Conservation (phyloP, 1,140 invertebrate species). For the Paracyclopina nana region DNA sequence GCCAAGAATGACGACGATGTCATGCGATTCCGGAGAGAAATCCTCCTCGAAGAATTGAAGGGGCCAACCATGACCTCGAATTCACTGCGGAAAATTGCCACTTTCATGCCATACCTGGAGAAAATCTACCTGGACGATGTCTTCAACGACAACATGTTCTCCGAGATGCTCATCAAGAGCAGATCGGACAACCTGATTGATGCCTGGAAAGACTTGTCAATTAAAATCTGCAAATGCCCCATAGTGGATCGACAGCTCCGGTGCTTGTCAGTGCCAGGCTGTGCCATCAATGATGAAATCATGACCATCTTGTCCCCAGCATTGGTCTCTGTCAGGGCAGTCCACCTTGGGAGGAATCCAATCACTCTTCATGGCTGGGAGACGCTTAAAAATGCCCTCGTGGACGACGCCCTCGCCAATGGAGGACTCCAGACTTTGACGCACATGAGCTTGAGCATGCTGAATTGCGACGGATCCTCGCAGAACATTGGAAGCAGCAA, state of each 20-base stretch:
- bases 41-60: neutral
- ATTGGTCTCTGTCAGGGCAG: neutral
- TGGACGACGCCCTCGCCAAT: neutral
- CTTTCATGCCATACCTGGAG: neutral
- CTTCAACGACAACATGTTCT: neutral
- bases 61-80: neutral
- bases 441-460: neutral
- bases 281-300: conserved; percentile 1
- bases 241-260: neutral
- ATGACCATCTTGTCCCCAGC: neutral
- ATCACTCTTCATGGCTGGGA: neutral
- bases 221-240: neutral
- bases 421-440: neutral
- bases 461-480: neutral
- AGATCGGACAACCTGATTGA: neutral
- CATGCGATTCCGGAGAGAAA: neutral
- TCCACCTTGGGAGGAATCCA: conserved; percentile 1
- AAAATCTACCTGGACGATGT: neutral
- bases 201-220: neutral
- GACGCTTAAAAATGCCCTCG: neutral
- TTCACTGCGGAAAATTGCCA: neutral
- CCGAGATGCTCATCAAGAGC: neutral
- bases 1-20: neutral
- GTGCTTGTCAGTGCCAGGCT: neutral
- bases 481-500: neutral